These are phyloP conservation scores for Sorex araneus DNA, from an alignment of 2,113 vertebrate species.

Conservation along the genomic window DNA sequence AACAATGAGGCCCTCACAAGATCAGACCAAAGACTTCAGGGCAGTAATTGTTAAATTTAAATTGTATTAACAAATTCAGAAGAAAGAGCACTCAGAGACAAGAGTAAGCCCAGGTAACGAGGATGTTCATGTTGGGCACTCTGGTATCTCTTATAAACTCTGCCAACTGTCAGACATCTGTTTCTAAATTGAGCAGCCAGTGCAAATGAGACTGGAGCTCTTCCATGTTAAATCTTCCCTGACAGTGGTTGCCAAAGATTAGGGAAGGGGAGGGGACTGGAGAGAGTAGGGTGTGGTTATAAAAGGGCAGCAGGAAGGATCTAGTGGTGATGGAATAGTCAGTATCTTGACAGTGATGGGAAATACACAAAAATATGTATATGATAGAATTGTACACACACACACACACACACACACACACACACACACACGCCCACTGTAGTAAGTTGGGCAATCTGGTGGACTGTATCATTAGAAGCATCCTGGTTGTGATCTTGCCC, in stretches of 20 bases:
- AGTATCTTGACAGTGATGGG: neutral
- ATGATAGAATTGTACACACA: neutral
- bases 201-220: constrained; percentile 78
- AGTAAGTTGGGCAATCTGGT: neutral
- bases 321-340: constrained; percentile 8
- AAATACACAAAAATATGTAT: constrained; percentile 8
- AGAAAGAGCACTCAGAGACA: constrained; percentile 11
- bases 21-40: constrained; percentile 41
- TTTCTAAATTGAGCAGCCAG: constrained; percentile 77
- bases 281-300: neutral
- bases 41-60: constrained; percentile 39
- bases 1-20: neutral
- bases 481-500: neutral
- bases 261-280: neutral
- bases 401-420: neutral
- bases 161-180: constrained; percentile 71
- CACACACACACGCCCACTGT: neutral
- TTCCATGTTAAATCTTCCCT: constrained; percentile 64
- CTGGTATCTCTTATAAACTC: constrained; percentile 48
- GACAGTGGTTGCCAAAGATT: constrained; percentile 57
- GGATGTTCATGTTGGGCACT: neutral
- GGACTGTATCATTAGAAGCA: neutral
- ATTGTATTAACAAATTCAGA: constrained; percentile 37
- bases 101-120: neutral
- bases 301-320: constrained; percentile 2